Conservation (phyloP, 2,888 invertebrate genomes). For the Hypomecis punctinalis region DNA sequence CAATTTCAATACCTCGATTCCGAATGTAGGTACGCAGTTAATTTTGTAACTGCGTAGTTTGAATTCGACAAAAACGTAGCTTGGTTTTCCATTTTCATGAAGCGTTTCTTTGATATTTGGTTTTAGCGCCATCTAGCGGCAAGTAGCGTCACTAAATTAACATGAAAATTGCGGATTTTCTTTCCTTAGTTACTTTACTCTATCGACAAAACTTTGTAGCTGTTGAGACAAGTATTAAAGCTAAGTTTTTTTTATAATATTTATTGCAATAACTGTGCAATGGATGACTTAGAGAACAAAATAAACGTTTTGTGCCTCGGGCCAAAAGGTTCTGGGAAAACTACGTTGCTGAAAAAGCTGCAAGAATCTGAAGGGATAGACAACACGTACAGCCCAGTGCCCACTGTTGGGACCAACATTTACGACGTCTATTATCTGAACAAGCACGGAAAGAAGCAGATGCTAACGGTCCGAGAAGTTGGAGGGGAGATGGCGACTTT, state of each 20-base stretch:
- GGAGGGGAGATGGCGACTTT: conserved; percentile 93
- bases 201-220: conserved; percentile 56
- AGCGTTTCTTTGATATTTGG: neutral
- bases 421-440: conserved; percentile 85
- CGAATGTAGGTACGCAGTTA: conserved; percentile 31
- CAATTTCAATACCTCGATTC: conserved; percentile 40
- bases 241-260: too few relatives aligned
- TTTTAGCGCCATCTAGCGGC: conserved; percentile 60
- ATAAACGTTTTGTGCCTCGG: conserved; percentile 88
- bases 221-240: too few relatives aligned
- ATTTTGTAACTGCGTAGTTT: conserved; percentile 39
- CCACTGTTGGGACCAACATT: conserved; percentile 92
- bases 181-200: conserved; percentile 34
- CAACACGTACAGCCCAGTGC: conserved; percentile 90
- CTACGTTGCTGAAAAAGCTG: conserved; percentile 89
- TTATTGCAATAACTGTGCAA: conserved; percentile 33
- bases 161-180: neutral
- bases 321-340: conserved; percentile 92
- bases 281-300: conserved; percentile 76
- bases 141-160: conserved; percentile 55
- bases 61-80: conserved; percentile 15
- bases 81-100: conserved; percentile 8
- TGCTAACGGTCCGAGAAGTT: conserved; percentile 88
- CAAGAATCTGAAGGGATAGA: conserved; percentile 89
- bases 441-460: conserved; percentile 80